Conservation (phyloP, 2,113 vertebrate genomes). For the Chloropsis cyanopogon region DNA sequence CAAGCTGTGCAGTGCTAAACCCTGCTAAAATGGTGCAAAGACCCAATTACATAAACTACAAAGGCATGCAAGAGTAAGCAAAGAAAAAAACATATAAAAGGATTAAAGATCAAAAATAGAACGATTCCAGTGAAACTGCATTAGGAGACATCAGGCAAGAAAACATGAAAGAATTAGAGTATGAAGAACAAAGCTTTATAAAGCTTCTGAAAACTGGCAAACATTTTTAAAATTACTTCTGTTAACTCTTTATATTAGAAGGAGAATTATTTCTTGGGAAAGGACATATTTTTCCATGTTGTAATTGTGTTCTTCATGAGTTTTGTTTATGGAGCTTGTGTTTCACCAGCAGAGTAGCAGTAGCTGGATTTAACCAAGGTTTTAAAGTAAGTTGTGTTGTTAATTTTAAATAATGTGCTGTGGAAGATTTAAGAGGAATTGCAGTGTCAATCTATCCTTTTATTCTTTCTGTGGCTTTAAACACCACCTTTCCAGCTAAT, state of each 20-base stretch:
- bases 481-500: not conserved
- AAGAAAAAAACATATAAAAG: constrained; percentile 73
- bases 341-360: not conserved
- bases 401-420: not conserved
- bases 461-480: not conserved
- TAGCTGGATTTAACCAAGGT: not conserved
- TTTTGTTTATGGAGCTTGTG: not conserved
- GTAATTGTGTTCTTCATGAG: not conserved
- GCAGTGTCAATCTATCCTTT: not conserved
- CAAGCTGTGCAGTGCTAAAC: constrained; percentile 64
- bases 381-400: not conserved
- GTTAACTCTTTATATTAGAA: constrained; percentile 30
- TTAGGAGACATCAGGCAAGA: constrained; percentile 66
- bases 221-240: constrained; percentile 44
- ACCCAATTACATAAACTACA: constrained; percentile 76
- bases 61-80: constrained; percentile 73
- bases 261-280: not conserved
- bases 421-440: not conserved
- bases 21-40: constrained; percentile 76
- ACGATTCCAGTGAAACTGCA: constrained; percentile 65
- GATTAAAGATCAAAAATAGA: constrained; percentile 78
- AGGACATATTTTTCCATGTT: not conserved
- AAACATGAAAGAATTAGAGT: constrained; percentile 67
- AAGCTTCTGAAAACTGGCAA: constrained; percentile 42
- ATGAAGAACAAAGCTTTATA: constrained; percentile 57